Evolutionary conservation across 2,113 vertebrate genomes (phyloP).

Genomic region (Rattus rattus): DNA sequence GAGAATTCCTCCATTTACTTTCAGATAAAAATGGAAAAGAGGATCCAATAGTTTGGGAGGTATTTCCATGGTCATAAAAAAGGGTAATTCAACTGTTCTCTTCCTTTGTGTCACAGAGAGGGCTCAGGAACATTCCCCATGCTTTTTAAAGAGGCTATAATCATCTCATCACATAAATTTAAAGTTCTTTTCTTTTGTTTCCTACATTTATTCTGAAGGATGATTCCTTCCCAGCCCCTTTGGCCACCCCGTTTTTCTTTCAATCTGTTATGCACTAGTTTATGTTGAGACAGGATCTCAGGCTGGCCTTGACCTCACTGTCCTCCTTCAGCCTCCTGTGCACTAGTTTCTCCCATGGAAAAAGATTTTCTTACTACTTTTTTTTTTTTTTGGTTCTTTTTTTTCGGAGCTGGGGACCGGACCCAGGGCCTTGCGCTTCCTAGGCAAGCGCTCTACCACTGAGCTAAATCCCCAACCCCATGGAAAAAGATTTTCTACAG

Average conservation of each 20-base stretch:
- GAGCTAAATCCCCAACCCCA: too few relatives aligned
- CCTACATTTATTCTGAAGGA: conserved; percentile 50
- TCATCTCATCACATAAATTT: neutral
- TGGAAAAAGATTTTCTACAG: neutral
- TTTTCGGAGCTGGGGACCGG: too few relatives aligned
- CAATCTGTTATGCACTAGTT: neutral
- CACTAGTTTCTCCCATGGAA: neutral
- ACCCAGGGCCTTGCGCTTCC: too few relatives aligned
- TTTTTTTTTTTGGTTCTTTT: too few relatives aligned
- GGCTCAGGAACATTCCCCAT: neutral
- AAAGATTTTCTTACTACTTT: neutral
- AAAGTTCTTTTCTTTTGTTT: conserved; percentile 49
- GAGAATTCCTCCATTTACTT: conserved; percentile 42
- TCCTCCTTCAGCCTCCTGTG: neutral
- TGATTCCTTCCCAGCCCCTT: neutral
- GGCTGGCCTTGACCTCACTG: neutral
- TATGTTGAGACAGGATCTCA: neutral
- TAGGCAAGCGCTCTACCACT: too few relatives aligned
- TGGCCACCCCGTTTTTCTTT: neutral
- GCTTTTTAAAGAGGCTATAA: conserved; percentile 27
- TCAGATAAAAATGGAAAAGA: conserved; percentile 18
- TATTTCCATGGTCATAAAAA: conserved; percentile 49
- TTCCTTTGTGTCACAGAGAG: neutral
- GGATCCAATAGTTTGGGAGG: neutral
- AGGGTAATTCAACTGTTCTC: conserved; percentile 18